Conservation (phyloP, 2,797 vertebrate species). For the Nasua narica region DNA sequence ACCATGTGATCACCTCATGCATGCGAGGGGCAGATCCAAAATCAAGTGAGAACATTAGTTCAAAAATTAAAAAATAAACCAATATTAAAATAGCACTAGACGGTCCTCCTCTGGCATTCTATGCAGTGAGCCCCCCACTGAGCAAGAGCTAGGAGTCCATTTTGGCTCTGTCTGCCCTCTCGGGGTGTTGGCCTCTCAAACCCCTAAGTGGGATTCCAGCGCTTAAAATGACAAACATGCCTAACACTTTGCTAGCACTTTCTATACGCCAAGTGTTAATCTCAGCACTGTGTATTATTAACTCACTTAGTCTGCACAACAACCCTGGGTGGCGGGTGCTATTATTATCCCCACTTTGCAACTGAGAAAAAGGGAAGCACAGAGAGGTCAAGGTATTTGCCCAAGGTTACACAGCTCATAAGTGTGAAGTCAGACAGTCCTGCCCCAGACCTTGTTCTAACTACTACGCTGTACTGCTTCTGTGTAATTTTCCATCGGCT, state of each 20-base stretch:
- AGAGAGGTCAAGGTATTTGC: background rate
- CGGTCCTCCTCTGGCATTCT: background rate
- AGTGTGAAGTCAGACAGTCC: background rate
- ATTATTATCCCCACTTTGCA: background rate
- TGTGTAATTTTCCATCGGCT: background rate
- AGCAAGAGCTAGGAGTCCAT: fast-evolving
- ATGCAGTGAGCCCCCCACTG: background rate
- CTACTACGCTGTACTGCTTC: fast-evolving
- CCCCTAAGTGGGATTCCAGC: too few relatives aligned
- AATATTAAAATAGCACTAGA: background rate
- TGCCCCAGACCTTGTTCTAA: background rate
- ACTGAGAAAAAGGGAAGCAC: background rate
- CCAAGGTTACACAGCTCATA: background rate
- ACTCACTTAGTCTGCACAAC: background rate
- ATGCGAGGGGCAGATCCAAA: background rate
- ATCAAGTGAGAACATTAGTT: background rate
- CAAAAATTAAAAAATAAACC: background rate
- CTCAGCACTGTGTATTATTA: background rate
- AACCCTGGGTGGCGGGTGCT: background rate
- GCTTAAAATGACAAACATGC: background rate
- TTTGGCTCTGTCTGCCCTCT: background rate
- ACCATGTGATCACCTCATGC: fast-evolving
- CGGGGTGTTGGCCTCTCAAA: background rate
- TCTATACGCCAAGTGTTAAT: background rate
- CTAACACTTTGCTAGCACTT: background rate